Conservation (phyloP, 1,140 invertebrate species). For the Eumeta japonica region DNA sequence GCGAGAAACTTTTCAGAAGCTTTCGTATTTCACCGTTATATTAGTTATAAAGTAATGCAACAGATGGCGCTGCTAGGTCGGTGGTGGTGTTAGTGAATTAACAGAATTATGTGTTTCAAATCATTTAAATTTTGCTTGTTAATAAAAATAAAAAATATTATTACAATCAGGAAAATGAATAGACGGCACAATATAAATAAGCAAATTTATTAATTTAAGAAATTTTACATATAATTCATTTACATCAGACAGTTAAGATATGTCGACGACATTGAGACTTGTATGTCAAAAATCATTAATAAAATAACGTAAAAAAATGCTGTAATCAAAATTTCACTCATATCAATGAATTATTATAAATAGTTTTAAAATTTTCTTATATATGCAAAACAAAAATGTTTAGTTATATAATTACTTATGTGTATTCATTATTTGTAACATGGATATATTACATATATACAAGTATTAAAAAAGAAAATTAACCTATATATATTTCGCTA, state of each 20-base stretch:
- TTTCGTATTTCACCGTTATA: too few species aligned
- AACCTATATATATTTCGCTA: constrained; percentile 3
- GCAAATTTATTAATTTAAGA: constrained; percentile 49
- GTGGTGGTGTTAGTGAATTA: not conserved
- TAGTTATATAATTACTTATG: not conserved
- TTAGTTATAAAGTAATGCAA: too few species aligned
- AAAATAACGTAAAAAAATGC: constrained; percentile 18
- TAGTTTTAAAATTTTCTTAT: constrained; percentile 11
- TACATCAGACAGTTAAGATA: constrained; percentile 31
- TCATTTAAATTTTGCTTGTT: not conserved
- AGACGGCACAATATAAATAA: constrained; percentile 34
- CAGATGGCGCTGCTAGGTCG: too few species aligned
- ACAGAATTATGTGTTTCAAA: constrained; percentile 11
- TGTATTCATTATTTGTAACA: constrained; percentile 1
- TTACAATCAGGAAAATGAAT: constrained; percentile 9
- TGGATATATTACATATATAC: constrained; percentile 5
- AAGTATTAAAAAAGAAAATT: constrained; percentile 8
- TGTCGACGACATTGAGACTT: too few species aligned
- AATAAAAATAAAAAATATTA: not conserved
- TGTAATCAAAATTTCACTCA: not conserved
- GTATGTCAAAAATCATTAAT: constrained; percentile 50
- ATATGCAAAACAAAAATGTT: constrained; percentile 7
- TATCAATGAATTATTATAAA: constrained; percentile 2
- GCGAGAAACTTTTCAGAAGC: too few species aligned
- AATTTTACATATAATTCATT: constrained; percentile 33